A percentile compares a stretch with the other conserved stretches of the same genome.
Evolutionary conservation across 2,797 vertebrate species (phyloP).

Genomic region (Scolopax bukidnonensis): DNA sequence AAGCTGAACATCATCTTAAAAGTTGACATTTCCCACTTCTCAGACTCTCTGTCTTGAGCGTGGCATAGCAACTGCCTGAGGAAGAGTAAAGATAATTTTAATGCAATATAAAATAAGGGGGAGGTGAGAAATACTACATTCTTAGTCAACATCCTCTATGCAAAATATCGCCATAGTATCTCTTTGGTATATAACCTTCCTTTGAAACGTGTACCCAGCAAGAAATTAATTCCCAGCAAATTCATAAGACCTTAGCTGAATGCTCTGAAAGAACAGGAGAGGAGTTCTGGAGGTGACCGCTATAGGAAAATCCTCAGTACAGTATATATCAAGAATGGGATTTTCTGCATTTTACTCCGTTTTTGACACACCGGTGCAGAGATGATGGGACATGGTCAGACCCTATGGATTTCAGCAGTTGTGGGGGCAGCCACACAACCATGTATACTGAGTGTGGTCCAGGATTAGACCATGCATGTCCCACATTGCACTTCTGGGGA

Average conservation of each 20-base stretch:
- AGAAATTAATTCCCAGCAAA: background rate
- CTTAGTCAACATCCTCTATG: slow-evolving; percentile 47
- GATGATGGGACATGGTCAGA: background rate
- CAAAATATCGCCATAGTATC: slow-evolving; percentile 1
- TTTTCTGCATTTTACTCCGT: background rate
- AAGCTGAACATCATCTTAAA: slow-evolving; percentile 61
- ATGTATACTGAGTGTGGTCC: accelerated
- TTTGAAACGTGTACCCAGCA: slow-evolving; percentile 51
- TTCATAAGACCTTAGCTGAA: background rate
- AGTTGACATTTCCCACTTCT: slow-evolving; percentile 50
- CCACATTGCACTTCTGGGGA: accelerated
- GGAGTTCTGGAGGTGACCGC: background rate
- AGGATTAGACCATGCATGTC: background rate
- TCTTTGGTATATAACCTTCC: slow-evolving; percentile 50
- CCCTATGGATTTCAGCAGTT: background rate
- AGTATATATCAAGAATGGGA: background rate
- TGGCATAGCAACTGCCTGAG: slow-evolving; percentile 42
- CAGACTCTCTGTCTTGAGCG: slow-evolving; percentile 20
- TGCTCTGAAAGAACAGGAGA: slow-evolving; percentile 44
- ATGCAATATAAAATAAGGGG: slow-evolving; percentile 58
- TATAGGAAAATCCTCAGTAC: background rate
- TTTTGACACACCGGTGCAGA: background rate
- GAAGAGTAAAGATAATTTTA: slow-evolving; percentile 66
- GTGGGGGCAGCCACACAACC: background rate
- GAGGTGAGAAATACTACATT: slow-evolving; percentile 68